These are phyloP conservation scores for Telmatochromis brichardi DNA, from an alignment of 2,113 vertebrate genomes.

Conservation along the genomic window DNA sequence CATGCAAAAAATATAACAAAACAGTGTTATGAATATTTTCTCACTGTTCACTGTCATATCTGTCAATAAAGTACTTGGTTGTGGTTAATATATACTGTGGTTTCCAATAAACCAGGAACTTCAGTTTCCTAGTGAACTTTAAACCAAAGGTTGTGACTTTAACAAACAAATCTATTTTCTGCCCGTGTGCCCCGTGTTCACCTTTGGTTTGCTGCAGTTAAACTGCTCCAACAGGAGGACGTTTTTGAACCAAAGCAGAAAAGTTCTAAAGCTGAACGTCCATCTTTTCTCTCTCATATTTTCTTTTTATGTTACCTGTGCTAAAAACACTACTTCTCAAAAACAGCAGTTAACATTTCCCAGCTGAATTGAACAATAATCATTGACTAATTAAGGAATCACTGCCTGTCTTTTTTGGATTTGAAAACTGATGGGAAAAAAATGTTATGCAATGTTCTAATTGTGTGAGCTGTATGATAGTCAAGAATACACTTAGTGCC, in stretches of 20 bases:
- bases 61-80: not conserved
- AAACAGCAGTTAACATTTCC: not conserved
- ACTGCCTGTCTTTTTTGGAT: not conserved
- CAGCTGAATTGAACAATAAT: not conserved
- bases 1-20: not conserved
- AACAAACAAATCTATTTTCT: not conserved
- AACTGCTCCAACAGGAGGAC: not conserved
- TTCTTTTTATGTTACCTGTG: not conserved
- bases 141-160: not conserved
- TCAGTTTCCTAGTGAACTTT: not conserved
- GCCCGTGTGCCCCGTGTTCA: not conserved
- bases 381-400: not conserved
- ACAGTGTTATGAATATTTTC: not conserved
- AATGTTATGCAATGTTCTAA: not conserved
- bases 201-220: not conserved
- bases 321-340: not conserved
- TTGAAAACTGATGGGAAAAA: not conserved
- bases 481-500: not conserved
- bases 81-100: not conserved
- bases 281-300: not conserved
- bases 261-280: not conserved
- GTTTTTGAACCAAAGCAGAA: not conserved
- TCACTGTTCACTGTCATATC: not conserved
- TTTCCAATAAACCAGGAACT: not conserved
- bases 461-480: not conserved